Percentiles rank a stretch among this genome's conserved stretches.
Evolutionary conservation across 2,113 vertebrate species (phyloP).

Genomic region (Seriola aureovittata): DNA sequence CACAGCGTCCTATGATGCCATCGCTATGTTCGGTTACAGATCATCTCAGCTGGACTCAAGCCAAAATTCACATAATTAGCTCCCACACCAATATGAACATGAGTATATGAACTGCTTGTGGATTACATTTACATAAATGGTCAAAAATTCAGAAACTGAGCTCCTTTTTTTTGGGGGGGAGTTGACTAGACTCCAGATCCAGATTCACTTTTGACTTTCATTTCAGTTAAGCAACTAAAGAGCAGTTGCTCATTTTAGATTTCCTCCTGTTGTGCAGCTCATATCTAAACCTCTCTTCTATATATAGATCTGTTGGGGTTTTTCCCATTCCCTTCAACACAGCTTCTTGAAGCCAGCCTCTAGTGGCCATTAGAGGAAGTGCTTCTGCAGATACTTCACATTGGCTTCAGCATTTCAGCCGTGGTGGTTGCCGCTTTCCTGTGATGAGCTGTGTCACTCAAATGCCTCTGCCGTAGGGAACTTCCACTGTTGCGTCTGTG

Average conservation of each 20-base stretch:
- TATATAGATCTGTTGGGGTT: not conserved
- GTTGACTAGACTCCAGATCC: not conserved
- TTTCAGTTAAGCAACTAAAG: not conserved
- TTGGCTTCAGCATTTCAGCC: not conserved
- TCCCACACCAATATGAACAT: slow-evolving; percentile 6
- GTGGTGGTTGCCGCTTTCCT: not conserved
- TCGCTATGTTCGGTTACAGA: not conserved
- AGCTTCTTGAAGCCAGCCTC: slow-evolving; percentile 35
- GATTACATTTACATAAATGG: not conserved
- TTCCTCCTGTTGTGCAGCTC: not conserved
- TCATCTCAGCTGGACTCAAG: slow-evolving; percentile 10
- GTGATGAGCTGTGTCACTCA: not conserved
- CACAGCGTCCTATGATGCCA: not conserved
- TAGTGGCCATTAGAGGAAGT: slow-evolving; percentile 47
- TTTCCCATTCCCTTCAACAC: not conserved
- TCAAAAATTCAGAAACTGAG: not conserved
- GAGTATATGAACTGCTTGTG: not conserved
- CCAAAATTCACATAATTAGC: slow-evolving; percentile 1
- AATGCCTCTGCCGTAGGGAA: not conserved
- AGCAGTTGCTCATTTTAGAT: not conserved
- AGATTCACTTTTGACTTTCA: not conserved
- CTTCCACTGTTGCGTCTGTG: too few relatives aligned
- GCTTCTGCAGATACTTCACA: not conserved
- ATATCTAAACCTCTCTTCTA: not conserved
- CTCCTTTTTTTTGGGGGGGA: not conserved